Conservation (phyloP, 2,797 vertebrate genomes). For the Chelon auratus region DNA sequence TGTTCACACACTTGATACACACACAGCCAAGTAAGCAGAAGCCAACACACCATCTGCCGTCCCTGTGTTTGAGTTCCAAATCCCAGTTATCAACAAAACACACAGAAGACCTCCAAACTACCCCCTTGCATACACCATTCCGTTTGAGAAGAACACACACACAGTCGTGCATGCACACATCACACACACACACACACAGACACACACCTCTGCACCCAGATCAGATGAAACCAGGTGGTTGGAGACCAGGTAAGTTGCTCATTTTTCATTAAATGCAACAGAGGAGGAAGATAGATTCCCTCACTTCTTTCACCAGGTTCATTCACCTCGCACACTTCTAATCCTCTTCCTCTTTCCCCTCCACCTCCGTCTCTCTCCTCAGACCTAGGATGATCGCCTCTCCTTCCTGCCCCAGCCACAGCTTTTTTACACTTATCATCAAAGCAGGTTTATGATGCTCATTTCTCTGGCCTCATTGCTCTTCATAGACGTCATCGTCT, state of each 20-base stretch:
- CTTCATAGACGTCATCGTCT: constrained; percentile 67
- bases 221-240: constrained; percentile 59
- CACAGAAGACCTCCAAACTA: constrained; percentile 76
- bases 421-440: constrained; percentile 63
- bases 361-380: background rate
- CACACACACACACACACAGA: constrained; percentile 25
- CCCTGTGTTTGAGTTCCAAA: constrained; percentile 82
- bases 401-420: constrained; percentile 35
- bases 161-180: background rate
- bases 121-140: constrained; percentile 53
- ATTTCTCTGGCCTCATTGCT: constrained; percentile 67
- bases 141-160: constrained; percentile 52
- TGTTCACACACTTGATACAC: constrained; percentile 38
- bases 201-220: constrained; percentile 38
- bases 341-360: constrained; percentile 24
- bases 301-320: constrained; percentile 52
- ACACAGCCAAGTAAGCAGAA: constrained; percentile 54
- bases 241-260: constrained; percentile 53
- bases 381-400: constrained; percentile 28
- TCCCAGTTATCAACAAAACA: constrained; percentile 85
- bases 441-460: constrained; percentile 69
- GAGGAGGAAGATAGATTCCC: constrained; percentile 61
- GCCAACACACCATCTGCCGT: constrained; percentile 83
- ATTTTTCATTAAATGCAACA: constrained; percentile 65
- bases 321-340: constrained; percentile 51